Conservation (phyloP, 2,888 invertebrate species). For the Acronicta psi region DNA sequence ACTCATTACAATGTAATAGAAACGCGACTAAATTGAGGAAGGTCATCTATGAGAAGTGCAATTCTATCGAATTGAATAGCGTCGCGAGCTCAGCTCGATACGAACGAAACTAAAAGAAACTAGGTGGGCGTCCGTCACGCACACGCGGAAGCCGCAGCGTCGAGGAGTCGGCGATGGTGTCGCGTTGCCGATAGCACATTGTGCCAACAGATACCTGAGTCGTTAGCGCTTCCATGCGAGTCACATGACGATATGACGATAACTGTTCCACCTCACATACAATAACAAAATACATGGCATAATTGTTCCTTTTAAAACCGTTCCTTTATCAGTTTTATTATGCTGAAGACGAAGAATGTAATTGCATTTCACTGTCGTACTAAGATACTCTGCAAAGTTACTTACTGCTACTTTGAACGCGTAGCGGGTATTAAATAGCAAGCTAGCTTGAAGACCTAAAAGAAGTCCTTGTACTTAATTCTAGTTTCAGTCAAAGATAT, state of each 20-base stretch:
- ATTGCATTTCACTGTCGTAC: not conserved
- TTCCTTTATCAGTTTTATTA: too few relatives aligned
- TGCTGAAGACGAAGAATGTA: too few relatives aligned
- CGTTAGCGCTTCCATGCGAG: not conserved
- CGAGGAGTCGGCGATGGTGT: constrained; percentile 13
- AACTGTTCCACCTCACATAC: constrained; percentile 9
- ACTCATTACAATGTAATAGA: not conserved
- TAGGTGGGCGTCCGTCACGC: not conserved
- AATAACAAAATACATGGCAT: not conserved
- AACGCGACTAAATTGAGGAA: constrained; percentile 2
- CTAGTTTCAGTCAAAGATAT: not conserved
- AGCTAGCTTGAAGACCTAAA: not conserved
- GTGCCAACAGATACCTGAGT: constrained; percentile 37
- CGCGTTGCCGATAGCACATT: constrained; percentile 38
- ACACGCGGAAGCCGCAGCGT: constrained; percentile 1
- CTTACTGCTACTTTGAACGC: too few relatives aligned
- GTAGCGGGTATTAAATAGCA: too few relatives aligned
- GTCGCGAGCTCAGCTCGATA: not conserved
- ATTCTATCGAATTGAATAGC: not conserved
- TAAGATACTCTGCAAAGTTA: too few relatives aligned
- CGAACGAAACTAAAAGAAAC: not conserved
- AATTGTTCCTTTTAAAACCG: not conserved
- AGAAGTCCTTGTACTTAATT: not conserved
- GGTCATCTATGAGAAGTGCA: constrained; percentile 1
- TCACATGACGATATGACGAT: constrained; percentile 1